Evolutionary conservation across 2,113 vertebrate species (phyloP).

Genomic region (Cnemophilus loriae): DNA sequence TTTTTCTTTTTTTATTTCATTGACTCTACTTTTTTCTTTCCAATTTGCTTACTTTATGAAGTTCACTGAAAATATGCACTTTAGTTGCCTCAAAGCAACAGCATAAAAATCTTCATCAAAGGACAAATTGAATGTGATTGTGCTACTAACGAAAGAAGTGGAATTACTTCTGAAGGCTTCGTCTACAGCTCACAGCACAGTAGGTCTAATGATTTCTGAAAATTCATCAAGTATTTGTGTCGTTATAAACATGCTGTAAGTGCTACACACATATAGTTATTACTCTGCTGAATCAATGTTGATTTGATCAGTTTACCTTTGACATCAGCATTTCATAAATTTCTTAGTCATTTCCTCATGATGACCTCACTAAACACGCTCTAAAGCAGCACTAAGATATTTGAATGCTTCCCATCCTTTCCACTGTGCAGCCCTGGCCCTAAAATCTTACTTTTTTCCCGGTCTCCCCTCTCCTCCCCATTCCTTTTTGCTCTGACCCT

Average conservation of each 20-base stretch:
- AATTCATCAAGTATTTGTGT: slow-evolving; percentile 8
- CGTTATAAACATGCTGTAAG: background rate
- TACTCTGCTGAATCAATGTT: slow-evolving; percentile 9
- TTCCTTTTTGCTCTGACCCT: background rate
- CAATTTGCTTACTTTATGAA: background rate
- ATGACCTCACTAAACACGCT: background rate
- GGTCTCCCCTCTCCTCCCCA: background rate
- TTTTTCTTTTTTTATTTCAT: background rate
- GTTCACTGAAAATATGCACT: background rate
- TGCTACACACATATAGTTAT: background rate
- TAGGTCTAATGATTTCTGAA: slow-evolving; percentile 19
- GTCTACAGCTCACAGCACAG: slow-evolving; percentile 10
- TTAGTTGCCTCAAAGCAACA: background rate
- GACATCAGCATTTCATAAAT: slow-evolving; percentile 24
- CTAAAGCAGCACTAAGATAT: background rate
- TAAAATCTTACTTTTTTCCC: background rate
- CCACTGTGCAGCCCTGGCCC: background rate
- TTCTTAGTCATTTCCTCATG: slow-evolving; percentile 17
- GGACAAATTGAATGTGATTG: background rate
- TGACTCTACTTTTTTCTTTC: background rate
- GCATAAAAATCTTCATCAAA: background rate
- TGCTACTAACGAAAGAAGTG: background rate
- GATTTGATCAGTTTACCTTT: slow-evolving; percentile 25
- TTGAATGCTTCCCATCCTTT: background rate
- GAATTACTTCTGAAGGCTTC: slow-evolving; percentile 31